These are phyloP conservation scores for Orthosia cruda DNA, from an alignment of 2,888 invertebrate species.

Conservation along the genomic window DNA sequence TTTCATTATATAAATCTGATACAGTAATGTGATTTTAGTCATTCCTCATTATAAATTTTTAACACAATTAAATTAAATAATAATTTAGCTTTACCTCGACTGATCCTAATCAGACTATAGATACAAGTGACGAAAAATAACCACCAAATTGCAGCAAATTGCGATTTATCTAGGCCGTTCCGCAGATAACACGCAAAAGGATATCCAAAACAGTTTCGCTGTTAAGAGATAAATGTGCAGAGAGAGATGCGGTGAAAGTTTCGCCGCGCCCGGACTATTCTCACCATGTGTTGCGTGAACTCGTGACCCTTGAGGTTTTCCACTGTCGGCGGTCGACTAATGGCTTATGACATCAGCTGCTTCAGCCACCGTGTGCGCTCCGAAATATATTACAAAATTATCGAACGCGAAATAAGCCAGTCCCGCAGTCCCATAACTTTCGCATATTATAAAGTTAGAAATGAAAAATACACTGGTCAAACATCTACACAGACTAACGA, in stretches of 20 bases:
- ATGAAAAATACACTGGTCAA: conserved; percentile 27
- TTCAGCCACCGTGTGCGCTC: conserved; percentile 65
- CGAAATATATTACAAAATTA: conserved; percentile 78
- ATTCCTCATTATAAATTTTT: too few species aligned
- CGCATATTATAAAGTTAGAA: conserved; percentile 31
- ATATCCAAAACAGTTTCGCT: conserved; percentile 78
- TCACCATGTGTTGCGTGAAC: conserved; percentile 85
- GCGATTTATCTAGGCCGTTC: conserved; percentile 53
- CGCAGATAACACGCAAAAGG: conserved; percentile 66
- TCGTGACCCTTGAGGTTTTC: conserved; percentile 87
- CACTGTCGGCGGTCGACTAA: conserved; percentile 82
- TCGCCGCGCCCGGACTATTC: conserved; percentile 82
- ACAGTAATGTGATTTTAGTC: too few species aligned
- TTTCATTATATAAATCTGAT: too few species aligned
- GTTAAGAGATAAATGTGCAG: conserved; percentile 87
- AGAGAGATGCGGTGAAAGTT: conserved; percentile 82
- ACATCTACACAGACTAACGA: conserved; percentile 39
- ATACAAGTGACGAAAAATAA: conserved; percentile 5
- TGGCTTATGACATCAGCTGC: conserved; percentile 83
- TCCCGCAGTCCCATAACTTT: conserved; percentile 17
- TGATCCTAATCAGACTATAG: background rate
- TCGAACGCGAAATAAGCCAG: conserved; percentile 60
- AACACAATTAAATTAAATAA: too few species aligned
- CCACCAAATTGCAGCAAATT: conserved; percentile 45
- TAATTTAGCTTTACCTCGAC: background rate